Evolutionary conservation across 2,888 invertebrate genomes (phyloP), one percentile per base, ranked within the genome.

Genomic region (Arctia plantaginis): DNA sequence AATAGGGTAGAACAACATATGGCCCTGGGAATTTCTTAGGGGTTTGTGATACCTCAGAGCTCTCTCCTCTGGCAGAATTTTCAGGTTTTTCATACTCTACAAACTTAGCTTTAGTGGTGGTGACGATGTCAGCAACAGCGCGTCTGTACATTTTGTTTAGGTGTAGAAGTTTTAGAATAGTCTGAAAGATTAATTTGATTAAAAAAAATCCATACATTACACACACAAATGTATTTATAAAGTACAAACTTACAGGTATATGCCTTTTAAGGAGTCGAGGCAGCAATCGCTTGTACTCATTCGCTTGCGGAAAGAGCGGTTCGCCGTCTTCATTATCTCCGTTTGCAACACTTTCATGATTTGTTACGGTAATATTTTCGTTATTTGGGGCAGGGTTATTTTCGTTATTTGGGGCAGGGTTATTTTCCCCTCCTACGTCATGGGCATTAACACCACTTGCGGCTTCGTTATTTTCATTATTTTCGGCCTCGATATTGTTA

Each of bases 201-300:
- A 30, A 10, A 13, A 51, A 23, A 15, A 33, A 3, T 20, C 33
- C 2, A n/a, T 23, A 18, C 62, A 30, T 18, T 18, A 62, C 59
- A 27, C 12, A 12, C 59, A 13, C 20, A 13, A n/a, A 30, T 27
- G 33, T 12, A 47, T 51, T 7, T 27, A 39, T 18, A 39, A 15
- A 59, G 41, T 27, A 1, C 39, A 66, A 71, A 89, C 90, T 88
- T 81, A 93, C 93, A n/a, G 88, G 82, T 70, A 87, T 84, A 74
- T 82, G 88, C 71, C 81, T 90, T 15, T 86, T 89, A 55, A 93
- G 70, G 13, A 91, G 27, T n/a, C 76, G 67, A 0, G 90, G 86
- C 59, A 93, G 44, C 39, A 77, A 30, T 0, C 79, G 77, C 67
- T 83, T 86, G 1, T 81, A 74, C 0, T 79, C 74, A 39, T 66